Conservation (phyloP, 2,888 invertebrate species). For the Scaptomyza parva region DNA sequence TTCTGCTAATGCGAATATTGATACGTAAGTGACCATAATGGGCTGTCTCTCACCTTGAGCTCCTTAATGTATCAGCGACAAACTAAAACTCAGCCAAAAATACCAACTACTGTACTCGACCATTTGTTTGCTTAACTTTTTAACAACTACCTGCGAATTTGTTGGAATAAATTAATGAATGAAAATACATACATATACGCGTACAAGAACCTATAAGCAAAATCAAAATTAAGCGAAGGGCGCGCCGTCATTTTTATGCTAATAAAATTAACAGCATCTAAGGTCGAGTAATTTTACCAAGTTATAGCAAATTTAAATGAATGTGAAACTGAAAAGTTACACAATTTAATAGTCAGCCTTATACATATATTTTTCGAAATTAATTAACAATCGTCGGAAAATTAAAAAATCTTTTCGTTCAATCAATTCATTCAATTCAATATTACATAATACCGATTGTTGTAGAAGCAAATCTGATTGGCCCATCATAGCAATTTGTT, state of each 20-base stretch:
- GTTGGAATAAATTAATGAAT: conserved; percentile 55
- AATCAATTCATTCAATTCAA: too few species aligned
- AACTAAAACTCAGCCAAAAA: background rate
- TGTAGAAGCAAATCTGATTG: too few species aligned
- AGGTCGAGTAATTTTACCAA: background rate
- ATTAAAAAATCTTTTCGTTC: too few species aligned
- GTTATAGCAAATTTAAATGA: background rate
- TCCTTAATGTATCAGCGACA: conserved; percentile 50
- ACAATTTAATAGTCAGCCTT: background rate
- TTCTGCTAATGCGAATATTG: conserved; percentile 32
- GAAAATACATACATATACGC: conserved; percentile 57
- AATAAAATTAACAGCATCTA: conserved; percentile 36
- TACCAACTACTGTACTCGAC: conserved; percentile 5
- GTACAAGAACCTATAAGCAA: conserved; percentile 22
- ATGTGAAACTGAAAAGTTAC: background rate
- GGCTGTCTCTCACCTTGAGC: conserved; percentile 57
- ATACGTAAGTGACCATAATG: conserved; percentile 41
- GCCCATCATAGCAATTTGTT: too few species aligned
- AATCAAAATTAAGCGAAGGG: conserved; percentile 56
- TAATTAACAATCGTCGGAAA: too few species aligned
- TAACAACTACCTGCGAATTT: conserved; percentile 67
- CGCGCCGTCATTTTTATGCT: conserved; percentile 47
- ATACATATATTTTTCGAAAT: too few species aligned
- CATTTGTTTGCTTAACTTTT: conserved; percentile 59
- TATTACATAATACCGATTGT: too few species aligned